A percentile compares a stretch with the other conserved stretches of the same genome.
These are phyloP conservation scores for Menura novaehollandiae DNA, from an alignment of 2,113 vertebrate species.

Conservation along the genomic window DNA sequence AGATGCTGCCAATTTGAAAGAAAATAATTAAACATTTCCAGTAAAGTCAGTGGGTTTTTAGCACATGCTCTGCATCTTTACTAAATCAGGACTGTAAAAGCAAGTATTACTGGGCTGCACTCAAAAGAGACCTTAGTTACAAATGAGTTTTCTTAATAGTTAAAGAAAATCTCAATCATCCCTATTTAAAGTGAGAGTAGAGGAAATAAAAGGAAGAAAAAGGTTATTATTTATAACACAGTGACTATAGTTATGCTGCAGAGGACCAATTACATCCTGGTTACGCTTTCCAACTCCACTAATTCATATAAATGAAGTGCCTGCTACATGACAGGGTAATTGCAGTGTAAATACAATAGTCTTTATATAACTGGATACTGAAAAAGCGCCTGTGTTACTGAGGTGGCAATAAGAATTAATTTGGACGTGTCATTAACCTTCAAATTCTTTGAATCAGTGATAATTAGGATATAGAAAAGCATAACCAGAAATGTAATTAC, in stretches of 20 bases:
- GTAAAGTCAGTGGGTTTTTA: background rate
- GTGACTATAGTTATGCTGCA: background rate
- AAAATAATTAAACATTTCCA: background rate
- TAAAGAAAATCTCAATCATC: background rate
- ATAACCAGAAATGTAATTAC: constrained; percentile 34
- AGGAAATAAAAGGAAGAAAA: background rate
- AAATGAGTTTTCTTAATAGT: background rate
- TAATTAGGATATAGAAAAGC: constrained; percentile 47
- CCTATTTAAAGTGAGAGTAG: background rate
- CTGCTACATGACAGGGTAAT: background rate
- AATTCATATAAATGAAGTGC: constrained; percentile 14
- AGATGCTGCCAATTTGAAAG: background rate
- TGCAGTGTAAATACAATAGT: constrained; percentile 32
- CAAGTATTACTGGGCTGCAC: background rate
- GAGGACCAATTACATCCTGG: constrained; percentile 12
- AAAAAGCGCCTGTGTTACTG: background rate
- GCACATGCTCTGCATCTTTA: background rate
- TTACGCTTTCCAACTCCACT: background rate
- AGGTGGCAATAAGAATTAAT: constrained; percentile 43
- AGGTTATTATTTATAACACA: background rate
- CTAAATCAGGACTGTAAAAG: background rate
- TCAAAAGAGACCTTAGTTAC: background rate
- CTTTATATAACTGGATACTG: background rate
- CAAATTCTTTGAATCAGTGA: constrained; percentile 26
- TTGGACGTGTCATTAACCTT: constrained; percentile 42